Evolutionary conservation across 2,113 vertebrate genomes (phyloP), one percentile per base, ranked within the genome.

Genomic region (Psammodynastes pulverulentus): DNA sequence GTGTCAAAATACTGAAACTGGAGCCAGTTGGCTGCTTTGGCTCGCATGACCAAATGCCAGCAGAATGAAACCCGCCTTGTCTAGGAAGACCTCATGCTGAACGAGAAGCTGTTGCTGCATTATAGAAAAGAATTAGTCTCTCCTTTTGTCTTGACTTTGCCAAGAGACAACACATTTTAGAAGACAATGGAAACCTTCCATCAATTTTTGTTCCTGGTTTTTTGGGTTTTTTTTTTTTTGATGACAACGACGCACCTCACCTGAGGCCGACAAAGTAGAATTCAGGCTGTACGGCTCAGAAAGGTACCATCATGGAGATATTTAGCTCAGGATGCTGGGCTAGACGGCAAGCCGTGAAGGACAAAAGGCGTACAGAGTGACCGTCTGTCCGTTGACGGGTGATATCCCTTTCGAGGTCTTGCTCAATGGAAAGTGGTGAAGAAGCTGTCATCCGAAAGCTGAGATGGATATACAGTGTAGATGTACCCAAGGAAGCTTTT

Each of bases 11-110:
- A 56, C 87, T 95, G 90, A 95, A 96, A 89, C 26, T 53, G 91
- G 93, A 96, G 95, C 94, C 96, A 96, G 93, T 95, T 96, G 96
- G 95, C 95, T 96, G 93, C 92, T 92, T 93, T 92, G 88, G 89
- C 94, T 94, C 92, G 79, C 92, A 90, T 94, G 95, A 96, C 92
- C 92, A 96, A 96, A 94, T 95, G 95, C 95, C 95, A 96, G 85
- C 48, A 95, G 94, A 12, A 91, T 94, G 79, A 95, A 96, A 93
- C 95, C 92, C 94, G 95, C 67, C 51, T 94, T 96, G 92, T 90
- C 94, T 95, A 96, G 93, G 92, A 93, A 94, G 96, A 96, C 96
- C 95, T 96, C 96, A 97, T 96, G 96, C 96, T 97, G 96, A 96
- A 96, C 94, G 91, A 91, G 95, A 97, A 96, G 96, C 96, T 96